Conservation (phyloP, 2,113 vertebrate genomes). For the Pollachius pollachius region DNA sequence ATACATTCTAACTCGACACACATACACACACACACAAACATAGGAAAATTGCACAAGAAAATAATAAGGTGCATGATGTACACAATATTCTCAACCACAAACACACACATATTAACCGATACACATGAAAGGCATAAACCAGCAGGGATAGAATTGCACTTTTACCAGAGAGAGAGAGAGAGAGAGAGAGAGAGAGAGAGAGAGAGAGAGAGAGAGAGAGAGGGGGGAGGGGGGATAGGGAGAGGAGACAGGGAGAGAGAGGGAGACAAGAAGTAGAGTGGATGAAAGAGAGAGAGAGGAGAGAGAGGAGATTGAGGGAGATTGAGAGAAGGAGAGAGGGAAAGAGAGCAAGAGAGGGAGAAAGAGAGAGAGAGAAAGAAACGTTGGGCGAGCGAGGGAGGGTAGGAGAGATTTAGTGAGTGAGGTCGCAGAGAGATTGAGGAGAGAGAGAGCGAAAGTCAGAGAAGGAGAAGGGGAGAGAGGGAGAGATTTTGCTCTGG, state of each 20-base stretch:
- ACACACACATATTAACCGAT: conserved; percentile 12
- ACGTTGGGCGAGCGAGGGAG: neutral
- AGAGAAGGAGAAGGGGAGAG: conserved; percentile 7
- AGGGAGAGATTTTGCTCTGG: neutral
- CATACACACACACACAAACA: conserved; percentile 13
- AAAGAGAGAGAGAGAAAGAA: neutral
- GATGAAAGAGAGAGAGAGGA: neutral
- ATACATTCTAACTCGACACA: neutral
- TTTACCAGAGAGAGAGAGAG: conserved; percentile 44
- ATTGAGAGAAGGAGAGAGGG: neutral
- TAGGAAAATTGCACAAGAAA: too few relatives aligned
- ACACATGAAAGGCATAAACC: conserved; percentile 23
- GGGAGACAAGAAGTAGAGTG: neutral
- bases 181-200: neutral
- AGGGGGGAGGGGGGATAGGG: neutral
- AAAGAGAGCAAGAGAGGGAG: neutral
- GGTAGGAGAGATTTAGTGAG: neutral
- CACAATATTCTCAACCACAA: neutral
- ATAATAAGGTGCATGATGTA: too few relatives aligned
- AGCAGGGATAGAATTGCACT: conserved; percentile 27
- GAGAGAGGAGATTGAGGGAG: neutral
- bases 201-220: neutral
- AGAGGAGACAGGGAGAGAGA: neutral
- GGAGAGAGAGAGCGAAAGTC: neutral
- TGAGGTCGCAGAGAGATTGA: neutral